Evolutionary conservation across 2,113 vertebrate genomes (phyloP), one percentile per base, ranked within the genome.

Genomic region (Silurus meridionalis): DNA sequence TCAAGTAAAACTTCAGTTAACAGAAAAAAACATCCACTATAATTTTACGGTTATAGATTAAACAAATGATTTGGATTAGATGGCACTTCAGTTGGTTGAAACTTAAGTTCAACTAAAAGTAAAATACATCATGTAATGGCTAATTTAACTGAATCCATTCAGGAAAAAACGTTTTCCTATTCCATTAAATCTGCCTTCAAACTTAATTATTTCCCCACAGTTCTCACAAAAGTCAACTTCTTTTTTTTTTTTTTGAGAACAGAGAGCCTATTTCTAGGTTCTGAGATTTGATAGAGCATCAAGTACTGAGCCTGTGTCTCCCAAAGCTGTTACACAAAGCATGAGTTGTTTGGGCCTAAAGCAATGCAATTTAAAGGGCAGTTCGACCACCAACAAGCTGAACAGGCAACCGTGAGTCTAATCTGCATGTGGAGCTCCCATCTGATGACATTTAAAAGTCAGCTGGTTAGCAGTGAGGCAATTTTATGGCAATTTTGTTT

Each of bases 381-480:
- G 13, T 48, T 66, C 64, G 85, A 92, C 92, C 93, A 91, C 90
- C 50, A 91, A 80, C 60, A 48, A 85, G 61, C 80, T 17, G 21
- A 83, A 80, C 23, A 84, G 75, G 80, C 81, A 88, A 87, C 71
- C 75, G 69, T 85, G 85, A 88, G 81, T 87, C 37, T 28, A 64
- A 66, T 87, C 86, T 90, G 90, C 93, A 93, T 89, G 89, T 91
- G 90, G 92, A 92, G 84, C 80, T 89, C 69, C 78, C 91, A 94
- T 93, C 93, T 92, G 93, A 92, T 93, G 91, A 89, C 90, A 91
- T 93, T 93, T 91, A 90, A 91, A 93, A 93, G 92, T 93, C 91
- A 92, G 80, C 86, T 89, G 87, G 84, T 83, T 87, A 71, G 60
- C 82, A 80, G 53, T 69, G 50, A 91, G 85, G 84, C 75, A 57